phyloP scores from a whole-genome alignment of 1,140 invertebrate species.

The Trachymyrmex septentrionalis region DNA sequence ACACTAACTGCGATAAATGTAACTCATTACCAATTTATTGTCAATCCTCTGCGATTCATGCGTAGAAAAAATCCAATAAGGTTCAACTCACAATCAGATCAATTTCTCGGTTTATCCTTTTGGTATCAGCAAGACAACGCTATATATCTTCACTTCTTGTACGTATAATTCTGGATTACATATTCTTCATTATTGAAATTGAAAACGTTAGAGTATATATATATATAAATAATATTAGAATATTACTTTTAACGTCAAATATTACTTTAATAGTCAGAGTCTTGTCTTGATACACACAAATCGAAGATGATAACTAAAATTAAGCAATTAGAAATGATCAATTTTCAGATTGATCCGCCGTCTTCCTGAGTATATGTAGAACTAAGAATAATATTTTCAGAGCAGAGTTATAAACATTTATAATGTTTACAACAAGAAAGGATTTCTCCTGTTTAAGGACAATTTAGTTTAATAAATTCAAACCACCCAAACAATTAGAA shows the following conservation, averaged over 20 bases:
- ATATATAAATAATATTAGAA: not conserved
- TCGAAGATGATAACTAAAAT: not conserved
- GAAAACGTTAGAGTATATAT: too few relatives aligned
- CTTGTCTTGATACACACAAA: not conserved
- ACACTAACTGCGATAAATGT: not conserved
- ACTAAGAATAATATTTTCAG: too few relatives aligned
- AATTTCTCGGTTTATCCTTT: not conserved
- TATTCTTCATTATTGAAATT: not conserved
- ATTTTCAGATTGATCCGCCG: not conserved
- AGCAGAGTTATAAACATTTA: too few relatives aligned
- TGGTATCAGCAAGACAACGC: not conserved
- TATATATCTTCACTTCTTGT: not conserved
- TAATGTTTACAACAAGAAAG: too few relatives aligned
- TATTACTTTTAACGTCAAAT: not conserved
- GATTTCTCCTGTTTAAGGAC: too few relatives aligned
- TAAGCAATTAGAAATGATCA: not conserved
- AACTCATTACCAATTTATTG: not conserved
- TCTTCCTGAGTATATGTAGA: too few relatives aligned
- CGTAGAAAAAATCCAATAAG: too few relatives aligned
- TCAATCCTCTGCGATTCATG: not conserved
- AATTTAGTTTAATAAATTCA: too few relatives aligned
- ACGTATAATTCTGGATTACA: not conserved
- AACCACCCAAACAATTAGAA: too few relatives aligned
- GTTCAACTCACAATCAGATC: too few relatives aligned
- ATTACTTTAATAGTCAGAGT: not conserved